Evolutionary conservation across 1,140 invertebrate genomes (phyloP).

Genomic region (Goniozus legneri): DNA sequence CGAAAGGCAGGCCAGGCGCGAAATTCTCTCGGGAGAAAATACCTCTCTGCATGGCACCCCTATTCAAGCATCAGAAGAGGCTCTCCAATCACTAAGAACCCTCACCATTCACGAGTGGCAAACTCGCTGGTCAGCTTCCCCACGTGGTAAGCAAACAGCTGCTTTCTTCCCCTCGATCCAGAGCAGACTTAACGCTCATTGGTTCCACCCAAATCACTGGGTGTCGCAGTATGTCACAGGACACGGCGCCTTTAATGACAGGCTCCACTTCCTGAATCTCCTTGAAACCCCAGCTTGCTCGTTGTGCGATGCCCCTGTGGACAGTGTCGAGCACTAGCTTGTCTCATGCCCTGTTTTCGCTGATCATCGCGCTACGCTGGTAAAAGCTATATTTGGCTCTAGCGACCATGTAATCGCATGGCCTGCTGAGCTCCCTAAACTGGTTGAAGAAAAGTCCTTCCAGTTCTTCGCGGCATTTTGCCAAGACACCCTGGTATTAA

Average conservation of each 20-base stretch:
- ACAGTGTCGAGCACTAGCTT: too few relatives aligned
- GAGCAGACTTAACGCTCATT: neutral
- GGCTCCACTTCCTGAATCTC: neutral
- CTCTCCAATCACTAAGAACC: neutral
- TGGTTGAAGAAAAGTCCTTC: too few relatives aligned
- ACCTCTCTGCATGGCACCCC: neutral
- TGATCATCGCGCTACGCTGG: too few relatives aligned
- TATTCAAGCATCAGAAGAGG: neutral
- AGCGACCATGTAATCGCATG: too few relatives aligned
- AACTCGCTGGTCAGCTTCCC: neutral
- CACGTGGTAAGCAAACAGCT: conserved; percentile 1
- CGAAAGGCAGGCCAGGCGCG: neutral
- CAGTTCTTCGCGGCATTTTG: too few relatives aligned
- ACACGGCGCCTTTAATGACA: conserved; percentile 1
- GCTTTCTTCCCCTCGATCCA: conserved; percentile 7
- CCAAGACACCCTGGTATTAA: too few relatives aligned
- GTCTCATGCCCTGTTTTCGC: too few relatives aligned
- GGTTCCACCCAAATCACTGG: conserved; percentile 2
- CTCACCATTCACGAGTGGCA: conserved; percentile 9
- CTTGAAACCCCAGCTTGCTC: neutral
- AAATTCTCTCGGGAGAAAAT: neutral
- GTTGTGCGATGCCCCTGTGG: too few relatives aligned
- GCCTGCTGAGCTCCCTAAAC: too few relatives aligned
- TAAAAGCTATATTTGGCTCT: too few relatives aligned
- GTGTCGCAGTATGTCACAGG: conserved; percentile 3